These are phyloP conservation scores for Neogale vison DNA, from an alignment of 2,113 vertebrate species.

Conservation along the genomic window DNA sequence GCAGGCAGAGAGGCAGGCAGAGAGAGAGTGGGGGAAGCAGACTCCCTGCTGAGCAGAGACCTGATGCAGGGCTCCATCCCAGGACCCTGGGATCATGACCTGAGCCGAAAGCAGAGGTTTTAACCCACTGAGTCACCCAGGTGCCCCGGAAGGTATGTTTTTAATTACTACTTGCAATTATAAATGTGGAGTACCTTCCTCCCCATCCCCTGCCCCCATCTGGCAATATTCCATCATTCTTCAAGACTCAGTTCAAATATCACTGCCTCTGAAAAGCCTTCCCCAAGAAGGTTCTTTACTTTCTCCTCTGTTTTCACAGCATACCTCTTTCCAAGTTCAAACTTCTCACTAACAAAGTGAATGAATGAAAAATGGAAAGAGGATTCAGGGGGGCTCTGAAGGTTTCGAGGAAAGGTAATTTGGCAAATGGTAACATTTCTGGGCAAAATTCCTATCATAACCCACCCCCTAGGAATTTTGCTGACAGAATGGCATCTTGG, in stretches of 20 bases:
- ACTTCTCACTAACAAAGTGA: neutral
- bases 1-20: too few species aligned
- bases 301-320: neutral
- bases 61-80: too few species aligned
- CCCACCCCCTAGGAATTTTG: neutral
- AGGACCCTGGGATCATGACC: too few species aligned
- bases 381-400: neutral
- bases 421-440: neutral
- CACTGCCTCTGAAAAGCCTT: neutral
- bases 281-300: neutral
- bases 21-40: too few species aligned
- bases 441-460: neutral
- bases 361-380: neutral
- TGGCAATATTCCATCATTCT: neutral
- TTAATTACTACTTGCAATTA: neutral
- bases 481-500: neutral
- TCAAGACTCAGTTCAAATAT: neutral
- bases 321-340: neutral
- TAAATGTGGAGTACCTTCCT: neutral
- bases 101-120: too few species aligned
- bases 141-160: accelerated
- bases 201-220: neutral
- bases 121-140: too few species aligned
- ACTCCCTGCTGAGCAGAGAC: too few species aligned
- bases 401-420: neutral